Evolutionary conservation across 2,888 invertebrate species (phyloP), one percentile per base, ranked within the genome.

Genomic region (Auanema sp.): DNA sequence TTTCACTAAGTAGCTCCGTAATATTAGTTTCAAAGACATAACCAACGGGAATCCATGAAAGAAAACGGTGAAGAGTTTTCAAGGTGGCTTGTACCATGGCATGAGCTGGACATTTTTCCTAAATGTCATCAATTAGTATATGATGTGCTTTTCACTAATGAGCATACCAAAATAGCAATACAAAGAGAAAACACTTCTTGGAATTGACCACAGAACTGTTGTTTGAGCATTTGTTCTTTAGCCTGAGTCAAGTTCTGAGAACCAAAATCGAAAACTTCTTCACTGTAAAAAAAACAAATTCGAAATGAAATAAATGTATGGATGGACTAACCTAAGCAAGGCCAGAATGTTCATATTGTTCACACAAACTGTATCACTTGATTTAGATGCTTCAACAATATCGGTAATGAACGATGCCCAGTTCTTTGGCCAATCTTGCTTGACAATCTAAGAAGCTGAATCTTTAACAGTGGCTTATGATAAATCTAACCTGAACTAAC

Each of bases 21-120:
- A 98, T 88, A 85, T 94, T 92, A 76, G 98, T 98, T 88, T 99
- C 97, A 87, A 98, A 99, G 84, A 99, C 97, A 85, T 98, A 98
- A 12, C 98, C 98, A 69, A 98, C 88, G n/a, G 98, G 98, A 83
- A 99, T 97, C 98, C 98, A 98, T 85, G 96, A 97, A 49, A 99
- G 88, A 87, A 99, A 98, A 84, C 94, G 89, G 76, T 98, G 87
- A 62, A 98, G 88, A 2, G 98, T 99, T 84, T 97, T 94, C 72
- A 98, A 88, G 0, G 97, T 99, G 3, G 94, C 91, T 81, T 92
- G 92, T 62, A 99, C 95, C 66, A 98, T 88, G 50, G 92, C 91
- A 54, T 95, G 93, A 88, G 96, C 97, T 87, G 94, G 92, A 14
- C 97, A 97, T 86, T 92, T 94, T 84, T 97, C 95, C 88, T 88